Evolutionary conservation across 2,888 invertebrate genomes (phyloP).

Genomic region (Eremobia ochroleuca): DNA sequence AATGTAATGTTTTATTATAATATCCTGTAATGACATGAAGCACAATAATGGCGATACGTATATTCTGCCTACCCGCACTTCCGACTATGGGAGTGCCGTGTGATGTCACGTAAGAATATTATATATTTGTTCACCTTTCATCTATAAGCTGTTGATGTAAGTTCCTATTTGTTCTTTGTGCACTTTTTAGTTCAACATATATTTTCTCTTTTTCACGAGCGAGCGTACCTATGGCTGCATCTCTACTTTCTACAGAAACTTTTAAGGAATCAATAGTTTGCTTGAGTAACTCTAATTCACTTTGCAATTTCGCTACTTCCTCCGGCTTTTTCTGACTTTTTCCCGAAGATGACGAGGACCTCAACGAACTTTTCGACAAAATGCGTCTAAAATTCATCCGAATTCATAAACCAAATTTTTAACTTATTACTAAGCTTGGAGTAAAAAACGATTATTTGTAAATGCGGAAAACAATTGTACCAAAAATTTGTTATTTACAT

Average conservation of each 20-base stretch:
- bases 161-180: slow-evolving; percentile 85
- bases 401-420: slow-evolving; percentile 59
- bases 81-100: neutral
- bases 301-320: slow-evolving; percentile 75
- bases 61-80: slow-evolving; percentile 5
- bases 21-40: neutral
- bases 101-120: neutral
- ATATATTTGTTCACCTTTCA: slow-evolving; percentile 78
- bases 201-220: slow-evolving; percentile 89
- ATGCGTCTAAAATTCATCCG: slow-evolving; percentile 76
- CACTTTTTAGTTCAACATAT: slow-evolving; percentile 85
- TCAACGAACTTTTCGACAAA: slow-evolving; percentile 75
- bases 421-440: slow-evolving; percentile 58
- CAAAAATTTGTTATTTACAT: slow-evolving; percentile 68
- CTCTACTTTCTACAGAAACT: slow-evolving; percentile 85
- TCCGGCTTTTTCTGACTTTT: slow-evolving; percentile 67
- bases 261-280: slow-evolving; percentile 84
- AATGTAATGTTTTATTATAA: neutral
- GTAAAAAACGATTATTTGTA: slow-evolving; percentile 62
- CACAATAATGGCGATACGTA: neutral
- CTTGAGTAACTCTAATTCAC: slow-evolving; percentile 86
- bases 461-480: slow-evolving; percentile 58
- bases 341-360: slow-evolving; percentile 70
- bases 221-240: slow-evolving; percentile 85
- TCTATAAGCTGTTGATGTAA: slow-evolving; percentile 90